Conservation (phyloP, 2,113 vertebrate genomes). For the Saguinus midas region DNA sequence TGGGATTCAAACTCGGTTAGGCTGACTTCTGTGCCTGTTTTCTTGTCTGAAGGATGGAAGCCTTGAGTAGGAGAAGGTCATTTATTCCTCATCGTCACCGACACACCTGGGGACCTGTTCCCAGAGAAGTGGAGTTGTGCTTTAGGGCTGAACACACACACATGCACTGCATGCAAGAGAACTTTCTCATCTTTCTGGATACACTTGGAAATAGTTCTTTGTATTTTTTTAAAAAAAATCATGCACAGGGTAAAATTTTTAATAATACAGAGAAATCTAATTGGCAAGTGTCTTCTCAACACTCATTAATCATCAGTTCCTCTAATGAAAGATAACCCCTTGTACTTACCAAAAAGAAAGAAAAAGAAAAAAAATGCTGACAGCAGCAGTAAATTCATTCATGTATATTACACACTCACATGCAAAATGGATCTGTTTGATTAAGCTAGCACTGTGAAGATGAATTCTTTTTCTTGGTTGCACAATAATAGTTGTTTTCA, state of each 20-base stretch:
- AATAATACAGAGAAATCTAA: background rate
- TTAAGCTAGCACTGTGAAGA: background rate
- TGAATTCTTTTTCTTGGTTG: background rate
- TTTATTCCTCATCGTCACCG: background rate
- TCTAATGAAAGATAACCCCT: background rate
- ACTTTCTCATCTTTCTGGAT: background rate
- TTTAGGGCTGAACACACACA: background rate
- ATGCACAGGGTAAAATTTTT: background rate
- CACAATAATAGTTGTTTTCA: background rate
- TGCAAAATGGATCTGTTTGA: background rate
- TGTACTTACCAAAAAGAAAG: background rate
- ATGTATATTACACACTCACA: background rate
- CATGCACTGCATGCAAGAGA: rapidly evolving
- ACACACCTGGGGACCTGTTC: background rate
- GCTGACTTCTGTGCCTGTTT: background rate
- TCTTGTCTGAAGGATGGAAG: background rate
- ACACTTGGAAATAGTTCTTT: background rate
- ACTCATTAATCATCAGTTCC: background rate
- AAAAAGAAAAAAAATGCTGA: background rate
- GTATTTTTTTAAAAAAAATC: background rate
- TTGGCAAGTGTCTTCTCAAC: background rate
- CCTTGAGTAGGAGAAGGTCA: background rate
- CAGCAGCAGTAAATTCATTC: background rate
- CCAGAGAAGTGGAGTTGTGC: background rate
- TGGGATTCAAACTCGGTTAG: background rate